Conservation (phyloP, 1,140 invertebrate species). For the Drosophila kurseongensis region DNA sequence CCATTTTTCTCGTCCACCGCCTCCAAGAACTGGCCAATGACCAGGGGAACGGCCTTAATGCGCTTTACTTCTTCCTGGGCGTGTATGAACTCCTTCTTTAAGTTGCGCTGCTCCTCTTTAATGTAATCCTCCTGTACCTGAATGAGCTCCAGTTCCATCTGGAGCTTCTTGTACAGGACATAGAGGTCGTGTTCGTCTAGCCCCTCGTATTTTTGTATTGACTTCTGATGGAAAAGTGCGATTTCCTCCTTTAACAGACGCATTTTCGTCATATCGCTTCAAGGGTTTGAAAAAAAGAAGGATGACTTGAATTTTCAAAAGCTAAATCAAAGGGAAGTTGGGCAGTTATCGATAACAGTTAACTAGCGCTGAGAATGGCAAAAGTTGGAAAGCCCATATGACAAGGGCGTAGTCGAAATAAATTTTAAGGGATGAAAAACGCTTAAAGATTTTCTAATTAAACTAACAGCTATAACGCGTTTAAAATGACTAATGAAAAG, state of each 20-base stretch:
- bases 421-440: not conserved
- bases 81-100: constrained; percentile 98
- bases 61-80: constrained; percentile 99
- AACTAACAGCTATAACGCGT: too few species aligned
- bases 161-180: constrained; percentile 92
- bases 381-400: not conserved
- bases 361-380: not conserved
- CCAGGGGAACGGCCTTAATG: constrained; percentile 98
- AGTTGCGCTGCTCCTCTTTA: constrained; percentile 98
- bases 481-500: too few species aligned
- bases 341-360: constrained; percentile 4
- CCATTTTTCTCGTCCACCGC: constrained; percentile 99
- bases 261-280: constrained; percentile 5
- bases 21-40: constrained; percentile 99
- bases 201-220: constrained; percentile 87
- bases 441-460: too few species aligned
- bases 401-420: not conserved
- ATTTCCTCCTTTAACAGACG: constrained; percentile 17
- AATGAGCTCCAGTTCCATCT: constrained; percentile 60
- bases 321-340: constrained; percentile 10
- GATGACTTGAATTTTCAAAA: constrained; percentile 70
- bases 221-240: constrained; percentile 25
- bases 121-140: constrained; percentile 98
- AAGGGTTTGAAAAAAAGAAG: constrained; percentile 1
- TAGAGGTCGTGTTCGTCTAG: constrained; percentile 95